phyloP scores from a whole-genome alignment of 2,888 invertebrate species.

The Apamea monoglypha region DNA sequence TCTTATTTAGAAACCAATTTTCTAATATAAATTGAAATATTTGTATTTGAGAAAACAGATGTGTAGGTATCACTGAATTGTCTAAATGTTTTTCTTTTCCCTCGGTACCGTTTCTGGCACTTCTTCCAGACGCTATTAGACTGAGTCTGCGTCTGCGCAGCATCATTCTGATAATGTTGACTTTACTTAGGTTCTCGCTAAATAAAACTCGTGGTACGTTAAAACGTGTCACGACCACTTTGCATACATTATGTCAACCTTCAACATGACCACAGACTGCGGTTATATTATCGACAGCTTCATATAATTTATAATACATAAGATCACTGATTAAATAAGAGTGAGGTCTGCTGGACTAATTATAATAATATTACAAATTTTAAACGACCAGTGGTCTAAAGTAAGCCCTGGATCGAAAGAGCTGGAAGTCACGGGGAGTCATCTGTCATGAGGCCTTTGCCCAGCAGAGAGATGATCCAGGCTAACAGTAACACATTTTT shows the following conservation, averaged over 20 bases:
- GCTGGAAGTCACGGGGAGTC: too few species aligned
- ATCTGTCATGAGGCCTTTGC: too few species aligned
- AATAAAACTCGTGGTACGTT: slow-evolving; percentile 42
- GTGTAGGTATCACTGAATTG: neutral
- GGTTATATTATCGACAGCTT: slow-evolving; percentile 29
- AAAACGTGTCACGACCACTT: slow-evolving; percentile 37
- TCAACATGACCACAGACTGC: slow-evolving; percentile 44
- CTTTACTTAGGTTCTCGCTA: slow-evolving; percentile 26
- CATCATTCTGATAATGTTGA: slow-evolving; percentile 23
- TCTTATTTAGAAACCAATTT: slow-evolving; percentile 24
- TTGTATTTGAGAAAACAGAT: neutral
- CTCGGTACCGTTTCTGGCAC: slow-evolving; percentile 17
- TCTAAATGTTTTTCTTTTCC: slow-evolving; percentile 28
- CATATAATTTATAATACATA: slow-evolving; percentile 4
- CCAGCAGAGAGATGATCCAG: too few species aligned
- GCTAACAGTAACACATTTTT: neutral
- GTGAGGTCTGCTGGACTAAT: neutral
- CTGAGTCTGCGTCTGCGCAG: slow-evolving; percentile 26
- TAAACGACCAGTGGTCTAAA: too few species aligned
- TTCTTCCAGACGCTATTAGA: slow-evolving; percentile 33
- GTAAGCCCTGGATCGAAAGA: too few species aligned
- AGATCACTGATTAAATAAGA: slow-evolving; percentile 9
- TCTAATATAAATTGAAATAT: slow-evolving; percentile 1
- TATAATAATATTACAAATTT: neutral
- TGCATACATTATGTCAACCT: slow-evolving; percentile 44